Base-by-base conservation (phyloP, 92 coral and sea anemone species). In the Paramuricea clavata region DNA sequence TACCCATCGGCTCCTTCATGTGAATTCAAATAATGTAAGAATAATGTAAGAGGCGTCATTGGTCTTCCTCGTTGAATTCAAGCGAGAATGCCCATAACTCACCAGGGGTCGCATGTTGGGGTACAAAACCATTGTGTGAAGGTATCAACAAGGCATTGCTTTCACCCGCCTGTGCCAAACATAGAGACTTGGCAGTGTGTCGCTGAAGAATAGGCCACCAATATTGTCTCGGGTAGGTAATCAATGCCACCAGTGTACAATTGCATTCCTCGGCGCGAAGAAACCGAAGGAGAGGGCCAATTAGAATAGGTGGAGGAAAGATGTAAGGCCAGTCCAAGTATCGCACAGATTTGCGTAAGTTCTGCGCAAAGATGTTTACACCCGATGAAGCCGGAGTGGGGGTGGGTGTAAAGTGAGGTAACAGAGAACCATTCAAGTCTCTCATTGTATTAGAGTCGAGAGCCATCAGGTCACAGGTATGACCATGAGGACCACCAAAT, bases 151-250 rank as follows among this genome's bases (percentile, higher is more conserved):
- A 50, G 11, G 87, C 81, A 17, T 83, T 49, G 1, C n/a, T 12
- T 11, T 82, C 74, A 44, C 90, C 90, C 41, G 69, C 68, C 2
- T 15, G 19, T 3, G 90, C 92, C 62, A 92, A 4, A 52, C 75
- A 76, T 26, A 49, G 41, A 16, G 84, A 65, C n/a, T 28, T 49
- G 0, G 54, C 41, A 9, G 94, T 49, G 23, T 27, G 35, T n/a
- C 31, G 22, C 22, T 59, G 44, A 23, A 93, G 47, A 1, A 93
- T 68, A 13, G 94, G 96, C 94, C 96, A 93, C 95, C 95, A 92
- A 49, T 57, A 92, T 21, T 69, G 64, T 21, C 90, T 28, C 10
- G 90, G 95, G 32, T 83, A 83, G 11, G 70, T 81, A 68, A 50
- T 74, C 59, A 92, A 41, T 21, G 69, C 81, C 19, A 92, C 39